Evolutionary conservation across 2,888 invertebrate genomes (phyloP).

Genomic region (Tachina fera): DNA sequence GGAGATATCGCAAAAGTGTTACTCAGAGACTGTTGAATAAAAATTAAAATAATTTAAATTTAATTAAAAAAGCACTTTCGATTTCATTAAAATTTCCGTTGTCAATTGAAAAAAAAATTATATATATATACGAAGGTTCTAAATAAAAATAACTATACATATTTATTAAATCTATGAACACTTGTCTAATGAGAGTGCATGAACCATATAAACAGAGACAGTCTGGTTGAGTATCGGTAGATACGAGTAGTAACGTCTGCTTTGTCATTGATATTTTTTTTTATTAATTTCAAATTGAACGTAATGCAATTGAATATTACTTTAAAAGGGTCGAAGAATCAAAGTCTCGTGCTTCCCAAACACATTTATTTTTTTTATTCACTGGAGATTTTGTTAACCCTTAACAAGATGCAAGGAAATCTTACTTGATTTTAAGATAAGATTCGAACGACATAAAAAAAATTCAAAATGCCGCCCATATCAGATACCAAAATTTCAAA

Average conservation of each 20-base stretch:
- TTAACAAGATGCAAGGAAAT: conserved; percentile 10
- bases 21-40: background rate
- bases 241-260: conserved; percentile 60
- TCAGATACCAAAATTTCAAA: too few relatives aligned
- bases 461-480: too few relatives aligned
- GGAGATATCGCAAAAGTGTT: background rate
- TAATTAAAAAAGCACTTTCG: conserved; percentile 61
- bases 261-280: conserved; percentile 39
- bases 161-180: conserved; percentile 4
- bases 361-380: conserved; percentile 8
- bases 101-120: conserved; percentile 5
- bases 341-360: conserved; percentile 57
- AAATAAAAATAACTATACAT: conserved; percentile 16
- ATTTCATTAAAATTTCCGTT: conserved; percentile 58
- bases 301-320: conserved; percentile 32
- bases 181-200: conserved; percentile 22
- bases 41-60: conserved; percentile 23
- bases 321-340: conserved; percentile 56
- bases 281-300: conserved; percentile 5
- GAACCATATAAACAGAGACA: conserved; percentile 46
- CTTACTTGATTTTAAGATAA: background rate
- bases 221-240: conserved; percentile 52
- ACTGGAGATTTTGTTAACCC: conserved; percentile 38
- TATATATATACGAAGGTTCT: too few relatives aligned
- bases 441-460: too few relatives aligned